Percentiles rank a stretch among this genome's conserved stretches.
phyloP scores from a whole-genome alignment of 2,113 vertebrate genomes.

The Brachyistius frenatus region DNA sequence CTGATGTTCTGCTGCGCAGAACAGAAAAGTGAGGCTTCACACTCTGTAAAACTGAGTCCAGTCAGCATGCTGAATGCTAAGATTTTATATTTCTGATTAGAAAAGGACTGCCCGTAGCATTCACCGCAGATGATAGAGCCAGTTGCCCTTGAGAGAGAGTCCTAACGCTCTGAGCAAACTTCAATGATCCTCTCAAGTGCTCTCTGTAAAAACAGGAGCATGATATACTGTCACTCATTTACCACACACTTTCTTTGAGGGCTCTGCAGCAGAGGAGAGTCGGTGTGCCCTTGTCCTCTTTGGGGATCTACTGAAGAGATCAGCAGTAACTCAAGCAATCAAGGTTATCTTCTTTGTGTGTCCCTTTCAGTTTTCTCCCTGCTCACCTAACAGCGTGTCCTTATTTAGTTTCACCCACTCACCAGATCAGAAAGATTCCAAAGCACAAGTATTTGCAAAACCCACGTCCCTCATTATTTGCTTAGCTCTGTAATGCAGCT shows the following conservation, averaged over 20 bases:
- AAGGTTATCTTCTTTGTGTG: conserved; percentile 61
- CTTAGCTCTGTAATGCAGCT: conserved; percentile 9
- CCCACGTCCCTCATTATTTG: conserved; percentile 22
- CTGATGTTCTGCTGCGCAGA: conserved; percentile 56
- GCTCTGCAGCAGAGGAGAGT: conserved; percentile 14
- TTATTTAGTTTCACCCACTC: conserved; percentile 47
- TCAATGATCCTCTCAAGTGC: conserved; percentile 65
- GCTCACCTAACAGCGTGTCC: conserved; percentile 46
- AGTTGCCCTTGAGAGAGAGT: conserved; percentile 62
- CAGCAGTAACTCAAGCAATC: conserved; percentile 58
- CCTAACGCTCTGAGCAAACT: conserved; percentile 54
- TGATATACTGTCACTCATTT: conserved; percentile 66
- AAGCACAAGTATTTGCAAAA: conserved; percentile 25
- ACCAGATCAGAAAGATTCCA: conserved; percentile 36
- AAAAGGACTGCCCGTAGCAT: conserved; percentile 27
- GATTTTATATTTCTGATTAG: conserved; percentile 66
- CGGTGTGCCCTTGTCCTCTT: conserved; percentile 44
- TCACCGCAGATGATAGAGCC: conserved; percentile 40
- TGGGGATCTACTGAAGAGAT: conserved; percentile 49
- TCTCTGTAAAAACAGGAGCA: conserved; percentile 56
- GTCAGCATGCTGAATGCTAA: conserved; percentile 54
- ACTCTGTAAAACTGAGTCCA: conserved; percentile 36
- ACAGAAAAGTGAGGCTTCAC: conserved; percentile 52
- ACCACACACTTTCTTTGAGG: conserved; percentile 42
- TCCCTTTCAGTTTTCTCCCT: conserved; percentile 40